Evolutionary conservation across 2,113 vertebrate genomes (phyloP).

Genomic region (Talpa occidentalis): DNA sequence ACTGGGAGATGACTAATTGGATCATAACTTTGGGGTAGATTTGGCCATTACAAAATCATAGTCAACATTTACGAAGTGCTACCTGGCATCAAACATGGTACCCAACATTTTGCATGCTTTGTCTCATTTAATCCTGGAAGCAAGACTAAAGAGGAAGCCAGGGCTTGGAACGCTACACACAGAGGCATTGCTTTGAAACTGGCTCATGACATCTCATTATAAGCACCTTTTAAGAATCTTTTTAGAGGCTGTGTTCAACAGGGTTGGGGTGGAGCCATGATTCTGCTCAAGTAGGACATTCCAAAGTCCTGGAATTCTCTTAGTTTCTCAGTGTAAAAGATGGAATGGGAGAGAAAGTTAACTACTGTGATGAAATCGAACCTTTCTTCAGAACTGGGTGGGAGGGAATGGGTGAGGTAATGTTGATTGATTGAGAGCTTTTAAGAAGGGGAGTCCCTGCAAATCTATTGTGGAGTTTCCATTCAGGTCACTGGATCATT

Average conservation of each 20-base stretch:
- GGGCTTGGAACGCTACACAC: background rate
- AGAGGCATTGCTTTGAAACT: too few species aligned
- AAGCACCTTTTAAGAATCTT: background rate
- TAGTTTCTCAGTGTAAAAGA: background rate
- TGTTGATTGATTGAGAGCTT: background rate
- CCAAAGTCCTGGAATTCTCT: background rate
- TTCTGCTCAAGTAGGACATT: background rate
- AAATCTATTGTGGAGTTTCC: background rate
- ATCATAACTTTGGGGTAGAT: background rate
- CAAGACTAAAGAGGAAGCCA: background rate
- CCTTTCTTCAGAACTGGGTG: background rate
- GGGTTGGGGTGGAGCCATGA: background rate
- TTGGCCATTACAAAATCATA: background rate
- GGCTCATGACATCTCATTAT: too few species aligned
- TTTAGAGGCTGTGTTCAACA: background rate
- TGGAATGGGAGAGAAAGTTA: background rate
- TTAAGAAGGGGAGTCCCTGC: background rate
- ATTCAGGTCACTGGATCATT: background rate
- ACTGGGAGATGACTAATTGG: conserved; percentile 13
- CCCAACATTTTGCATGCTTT: background rate
- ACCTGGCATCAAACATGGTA: background rate
- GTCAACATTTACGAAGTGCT: background rate
- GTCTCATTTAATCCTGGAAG: background rate
- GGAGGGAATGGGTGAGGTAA: background rate
- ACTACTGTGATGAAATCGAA: background rate